Percentiles rank a stretch among this genome's conserved stretches.
phyloP scores from a whole-genome alignment of 2,797 vertebrate genomes.

The Psittacula echo region DNA sequence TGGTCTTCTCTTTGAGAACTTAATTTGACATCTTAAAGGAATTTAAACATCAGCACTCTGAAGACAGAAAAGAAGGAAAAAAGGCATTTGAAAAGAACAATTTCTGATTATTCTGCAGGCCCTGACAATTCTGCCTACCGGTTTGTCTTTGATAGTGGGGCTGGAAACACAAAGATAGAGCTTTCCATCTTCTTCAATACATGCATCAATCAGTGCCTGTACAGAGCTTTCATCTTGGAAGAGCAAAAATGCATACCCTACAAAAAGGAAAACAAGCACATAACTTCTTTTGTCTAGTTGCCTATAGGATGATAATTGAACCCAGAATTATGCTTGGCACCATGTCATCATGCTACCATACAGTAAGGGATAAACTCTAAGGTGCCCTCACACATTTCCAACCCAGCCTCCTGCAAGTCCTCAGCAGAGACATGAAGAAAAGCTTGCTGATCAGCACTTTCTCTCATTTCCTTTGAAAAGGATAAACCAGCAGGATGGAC shows the following conservation, averaged over 20 bases:
- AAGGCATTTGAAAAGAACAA: background rate
- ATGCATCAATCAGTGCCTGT: conserved; percentile 97
- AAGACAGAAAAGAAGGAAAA: background rate
- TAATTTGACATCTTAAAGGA: background rate
- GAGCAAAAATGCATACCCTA: conserved; percentile 97
- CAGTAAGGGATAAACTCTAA: background rate
- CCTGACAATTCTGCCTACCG: conserved; percentile 82
- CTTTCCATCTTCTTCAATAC: conserved; percentile 98
- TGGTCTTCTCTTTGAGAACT: background rate
- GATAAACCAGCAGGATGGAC: background rate
- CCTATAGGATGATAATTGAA: background rate
- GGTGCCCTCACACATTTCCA: background rate
- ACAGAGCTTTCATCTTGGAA: conserved; percentile 99
- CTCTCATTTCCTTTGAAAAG: background rate
- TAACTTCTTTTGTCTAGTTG: background rate
- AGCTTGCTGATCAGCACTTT: background rate
- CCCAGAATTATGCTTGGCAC: background rate
- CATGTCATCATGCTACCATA: background rate
- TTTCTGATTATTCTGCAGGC: background rate
- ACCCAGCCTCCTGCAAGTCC: background rate
- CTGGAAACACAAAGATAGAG: conserved; percentile 98
- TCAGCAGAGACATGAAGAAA: background rate
- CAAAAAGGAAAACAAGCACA: background rate
- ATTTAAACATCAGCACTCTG: background rate
- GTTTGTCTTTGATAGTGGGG: conserved; percentile 99